Base-by-base conservation (phyloP, 1,140 invertebrate genomes). In the Ceratosolen fusciceps region DNA sequence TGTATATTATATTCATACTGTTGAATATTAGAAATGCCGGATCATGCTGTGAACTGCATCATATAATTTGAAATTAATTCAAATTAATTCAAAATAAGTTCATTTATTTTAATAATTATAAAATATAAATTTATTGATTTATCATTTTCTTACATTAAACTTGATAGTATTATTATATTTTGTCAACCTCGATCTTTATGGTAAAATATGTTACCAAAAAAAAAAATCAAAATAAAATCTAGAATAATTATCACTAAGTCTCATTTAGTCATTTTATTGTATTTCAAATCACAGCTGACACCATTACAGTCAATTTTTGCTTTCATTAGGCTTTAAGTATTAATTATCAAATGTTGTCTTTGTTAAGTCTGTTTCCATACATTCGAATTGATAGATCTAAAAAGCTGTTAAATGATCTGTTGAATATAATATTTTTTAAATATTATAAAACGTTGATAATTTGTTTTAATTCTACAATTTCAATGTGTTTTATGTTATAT, bases 161-260 rank as follows among this genome's bases (percentile, higher is more conserved):
- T 52, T 16, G n/a, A 77, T 54, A 52, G 19, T 70, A 68, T 80
- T 26, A 77, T 29, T 73, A 34, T 58, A 24, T 56, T 65, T 76
- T 24, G 73, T 76, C 9, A 52, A 76, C 65, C 54, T 62, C 68
- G 56, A 60, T 76, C 37, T 34, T 62, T 29, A 37, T 21, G 73
- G 70, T 67, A 80, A 60, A 19, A 77, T 62, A 72, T 72, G 56
- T 60, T 21, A 54, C 67, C 56, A 79, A 43, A 43, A 82, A 79
- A 82, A 79, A 79, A 72, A 65, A 82, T 67, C 68, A 80, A 83
- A 83, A 83, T 74, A 82, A 80, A 76, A 24, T 65, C 70, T 56
- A 49, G 43, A 79, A 79, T 58, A 79, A 67, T 67, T 74, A 79
- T 56, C 43, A 68, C 21, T 58, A 54, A 34, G 29, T 52, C 67